Evolutionary conservation across 2,888 invertebrate genomes (phyloP).

Genomic region (Hypsopygia costalis): DNA sequence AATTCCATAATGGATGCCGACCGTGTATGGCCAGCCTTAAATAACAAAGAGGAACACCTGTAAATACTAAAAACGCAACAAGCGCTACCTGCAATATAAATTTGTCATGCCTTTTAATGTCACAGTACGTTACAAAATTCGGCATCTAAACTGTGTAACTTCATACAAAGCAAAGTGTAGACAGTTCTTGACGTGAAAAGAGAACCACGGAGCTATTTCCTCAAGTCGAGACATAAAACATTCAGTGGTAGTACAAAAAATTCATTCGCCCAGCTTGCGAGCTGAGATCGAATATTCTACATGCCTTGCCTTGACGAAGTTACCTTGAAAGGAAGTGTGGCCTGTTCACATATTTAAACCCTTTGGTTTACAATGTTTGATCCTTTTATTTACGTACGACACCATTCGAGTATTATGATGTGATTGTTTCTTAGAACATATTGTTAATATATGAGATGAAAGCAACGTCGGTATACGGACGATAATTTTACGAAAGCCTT

Average conservation of each 20-base stretch:
- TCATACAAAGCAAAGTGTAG: neutral
- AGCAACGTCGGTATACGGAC: too few species aligned
- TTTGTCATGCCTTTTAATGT: too few species aligned
- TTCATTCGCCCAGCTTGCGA: slow-evolving; percentile 31
- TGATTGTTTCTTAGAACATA: too few species aligned
- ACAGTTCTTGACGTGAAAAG: neutral
- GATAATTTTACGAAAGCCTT: too few species aligned
- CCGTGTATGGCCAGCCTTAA: too few species aligned
- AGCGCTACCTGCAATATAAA: too few species aligned
- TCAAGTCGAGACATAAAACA: slow-evolving; percentile 36
- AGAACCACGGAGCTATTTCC: slow-evolving; percentile 22
- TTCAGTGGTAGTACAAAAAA: slow-evolving; percentile 38
- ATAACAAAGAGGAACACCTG: too few species aligned
- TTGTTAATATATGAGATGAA: too few species aligned
- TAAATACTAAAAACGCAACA: too few species aligned
- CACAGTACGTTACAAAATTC: too few species aligned
- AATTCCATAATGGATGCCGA: too few species aligned
- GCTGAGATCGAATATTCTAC: slow-evolving; percentile 34
- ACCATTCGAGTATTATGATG: neutral
- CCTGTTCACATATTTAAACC: slow-evolving; percentile 16
- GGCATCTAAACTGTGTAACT: too few species aligned
- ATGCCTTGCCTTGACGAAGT: slow-evolving; percentile 22
- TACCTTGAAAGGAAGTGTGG: slow-evolving; percentile 12
- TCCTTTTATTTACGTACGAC: slow-evolving; percentile 2
- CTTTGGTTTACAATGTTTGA: slow-evolving; percentile 13